phyloP scores from a whole-genome alignment of 2,888 invertebrate species.

The Monopis laevigella region DNA sequence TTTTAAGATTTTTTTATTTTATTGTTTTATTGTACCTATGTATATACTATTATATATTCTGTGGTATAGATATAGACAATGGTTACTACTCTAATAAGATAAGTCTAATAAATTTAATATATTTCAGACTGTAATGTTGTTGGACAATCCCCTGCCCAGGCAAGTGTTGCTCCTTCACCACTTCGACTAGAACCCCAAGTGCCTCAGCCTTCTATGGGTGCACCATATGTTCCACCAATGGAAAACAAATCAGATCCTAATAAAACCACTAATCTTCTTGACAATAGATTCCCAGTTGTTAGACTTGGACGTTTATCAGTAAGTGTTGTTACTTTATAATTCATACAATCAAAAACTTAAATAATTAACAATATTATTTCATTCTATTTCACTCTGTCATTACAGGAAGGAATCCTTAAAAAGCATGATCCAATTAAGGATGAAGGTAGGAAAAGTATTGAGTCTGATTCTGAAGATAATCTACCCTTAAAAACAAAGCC shows the following conservation, averaged over 20 bases:
- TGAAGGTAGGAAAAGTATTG: constrained; percentile 44
- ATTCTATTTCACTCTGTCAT: constrained; percentile 4
- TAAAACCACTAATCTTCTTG: constrained; percentile 29
- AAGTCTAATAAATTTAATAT: too few relatives aligned
- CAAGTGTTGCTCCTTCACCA: constrained; percentile 68
- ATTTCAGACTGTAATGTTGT: constrained; percentile 56
- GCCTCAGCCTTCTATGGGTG: constrained; percentile 59
- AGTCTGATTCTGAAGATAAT: constrained; percentile 61
- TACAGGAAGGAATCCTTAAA: constrained; percentile 54
- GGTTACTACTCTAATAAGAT: too few relatives aligned
- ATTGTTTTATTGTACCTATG: too few relatives aligned
- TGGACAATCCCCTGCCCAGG: constrained; percentile 71
- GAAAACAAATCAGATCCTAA: constrained; percentile 46
- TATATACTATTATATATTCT: too few relatives aligned
- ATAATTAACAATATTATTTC: constrained; percentile 11
- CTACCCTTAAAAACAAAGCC: constrained; percentile 50
- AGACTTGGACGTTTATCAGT: constrained; percentile 60
- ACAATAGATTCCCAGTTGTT: constrained; percentile 55
- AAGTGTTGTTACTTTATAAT: constrained; percentile 24
- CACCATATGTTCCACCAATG: constrained; percentile 42
- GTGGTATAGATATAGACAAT: too few relatives aligned
- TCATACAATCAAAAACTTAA: not conserved
- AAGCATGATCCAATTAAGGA: constrained; percentile 48
- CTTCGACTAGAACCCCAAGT: constrained; percentile 61
- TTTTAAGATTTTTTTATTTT: too few relatives aligned